Evolutionary conservation across 2,797 vertebrate genomes (phyloP), one percentile per base, ranked within the genome.

Genomic region (Hylomyscus alleni): DNA sequence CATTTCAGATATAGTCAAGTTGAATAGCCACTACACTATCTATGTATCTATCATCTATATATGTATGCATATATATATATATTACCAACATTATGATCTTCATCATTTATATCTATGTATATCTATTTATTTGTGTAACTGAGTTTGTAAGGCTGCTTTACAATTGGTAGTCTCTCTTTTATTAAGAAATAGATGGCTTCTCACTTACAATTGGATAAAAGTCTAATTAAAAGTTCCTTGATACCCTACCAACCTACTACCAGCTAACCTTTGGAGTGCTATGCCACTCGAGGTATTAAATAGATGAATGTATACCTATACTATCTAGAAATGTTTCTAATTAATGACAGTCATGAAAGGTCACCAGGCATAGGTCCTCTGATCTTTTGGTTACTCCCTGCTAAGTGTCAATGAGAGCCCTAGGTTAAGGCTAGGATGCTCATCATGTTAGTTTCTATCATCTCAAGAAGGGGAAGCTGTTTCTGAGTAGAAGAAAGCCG

Each of bases 141-240:
- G 50, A 47, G 5, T 52, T 26, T 12, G 52, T 54, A 91, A 82
- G 4, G 86, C 31, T n/a, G 9, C 52, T 20, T 89, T 47, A 52
- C 65, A 87, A 60, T 69, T 67, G 10, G 6, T 29, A 44, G 34
- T 50, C 4, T 80, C 5, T 6, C 13, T 26, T 92, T 96, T 10
- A 0, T 56, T 29, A 13, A n/a, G 26, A 81, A 92, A 58, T 90
- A 90, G 73, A 65, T 75, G 44, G 26, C 84, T 31, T 81, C 26
- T 83, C 37, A n/a, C 26, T 84, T 85, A 56, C 22, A 95, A 9
- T 88, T 94, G 22, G 44, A 72, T 72, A 56, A 83, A 89, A 78
- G 34, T 22, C 11, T 7, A 77, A 86, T 40, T 40, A 92, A 90
- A 90, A 62, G 83, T 22, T 67, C 19, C 17, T 26, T 13, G 15